Conservation (phyloP, 1,140 invertebrate species). For the Pseudomyrmex cubaensis region DNA sequence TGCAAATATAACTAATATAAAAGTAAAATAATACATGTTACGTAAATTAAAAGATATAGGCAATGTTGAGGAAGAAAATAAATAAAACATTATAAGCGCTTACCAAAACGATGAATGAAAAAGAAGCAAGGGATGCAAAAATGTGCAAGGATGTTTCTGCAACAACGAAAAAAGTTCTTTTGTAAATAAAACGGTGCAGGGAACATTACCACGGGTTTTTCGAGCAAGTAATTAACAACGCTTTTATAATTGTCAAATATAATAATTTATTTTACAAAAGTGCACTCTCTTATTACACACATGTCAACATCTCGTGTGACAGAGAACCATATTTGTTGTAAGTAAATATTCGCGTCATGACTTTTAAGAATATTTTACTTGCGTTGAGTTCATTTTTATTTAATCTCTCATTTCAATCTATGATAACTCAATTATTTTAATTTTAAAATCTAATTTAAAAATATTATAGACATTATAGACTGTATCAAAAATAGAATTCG, state of each 20-base stretch:
- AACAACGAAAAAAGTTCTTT: conserved; percentile 63
- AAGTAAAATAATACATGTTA: background rate
- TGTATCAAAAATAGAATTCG: too few relatives aligned
- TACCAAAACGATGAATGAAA: conserved; percentile 65
- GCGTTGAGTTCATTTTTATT: too few relatives aligned
- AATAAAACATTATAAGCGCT: conserved; percentile 56
- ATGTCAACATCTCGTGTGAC: background rate
- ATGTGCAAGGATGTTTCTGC: conserved; percentile 56
- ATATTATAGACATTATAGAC: too few relatives aligned
- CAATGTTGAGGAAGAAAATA: conserved; percentile 34
- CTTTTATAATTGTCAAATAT: background rate
- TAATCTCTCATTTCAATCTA: too few relatives aligned
- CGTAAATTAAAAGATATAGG: background rate
- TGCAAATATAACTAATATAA: conserved; percentile 13
- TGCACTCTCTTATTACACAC: background rate
- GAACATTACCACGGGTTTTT: conserved; percentile 3
- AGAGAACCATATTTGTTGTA: background rate
- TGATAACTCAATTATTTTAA: too few relatives aligned
- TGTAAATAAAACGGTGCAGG: conserved; percentile 46
- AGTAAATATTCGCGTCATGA: background rate
- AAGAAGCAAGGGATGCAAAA: conserved; percentile 60
- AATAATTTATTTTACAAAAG: conserved; percentile 45
- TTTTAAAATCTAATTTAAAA: too few relatives aligned
- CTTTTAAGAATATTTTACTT: too few relatives aligned
- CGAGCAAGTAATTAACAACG: conserved; percentile 36